These are phyloP conservation scores for Hippocampus barbouri DNA, from an alignment of 2,113 vertebrate species.

Conservation along the genomic window DNA sequence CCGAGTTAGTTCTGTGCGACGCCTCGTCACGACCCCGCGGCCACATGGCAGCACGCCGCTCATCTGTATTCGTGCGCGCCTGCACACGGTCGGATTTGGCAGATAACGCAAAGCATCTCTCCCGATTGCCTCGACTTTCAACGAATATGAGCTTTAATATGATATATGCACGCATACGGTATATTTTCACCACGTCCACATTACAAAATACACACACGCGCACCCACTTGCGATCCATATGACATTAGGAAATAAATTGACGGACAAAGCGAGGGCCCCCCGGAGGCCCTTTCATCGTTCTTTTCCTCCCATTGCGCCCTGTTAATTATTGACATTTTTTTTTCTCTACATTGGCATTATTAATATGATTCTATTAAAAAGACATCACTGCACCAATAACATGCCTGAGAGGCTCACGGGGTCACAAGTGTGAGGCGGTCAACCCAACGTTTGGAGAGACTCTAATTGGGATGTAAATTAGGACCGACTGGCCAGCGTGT, in stretches of 20 bases:
- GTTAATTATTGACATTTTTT: neutral
- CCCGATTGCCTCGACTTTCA: neutral
- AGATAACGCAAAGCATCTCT: slow-evolving; percentile 3
- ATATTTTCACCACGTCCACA: neutral
- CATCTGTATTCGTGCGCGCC: slow-evolving; percentile 59
- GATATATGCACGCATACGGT: neutral
- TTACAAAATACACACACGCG: neutral
- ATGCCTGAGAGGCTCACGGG: neutral
- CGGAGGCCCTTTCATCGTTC: neutral
- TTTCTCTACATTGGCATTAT: neutral
- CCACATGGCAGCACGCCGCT: slow-evolving; percentile 53
- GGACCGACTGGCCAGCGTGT: neutral
- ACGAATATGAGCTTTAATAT: neutral
- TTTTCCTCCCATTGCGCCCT: neutral
- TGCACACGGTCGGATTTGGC: slow-evolving; percentile 9
- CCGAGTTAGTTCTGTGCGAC: slow-evolving; percentile 54
- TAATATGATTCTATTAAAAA: neutral
- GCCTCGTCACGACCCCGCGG: slow-evolving; percentile 39
- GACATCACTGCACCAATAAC: neutral
- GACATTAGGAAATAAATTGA: neutral
- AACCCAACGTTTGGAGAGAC: neutral
- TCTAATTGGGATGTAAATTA: slow-evolving; percentile 1
- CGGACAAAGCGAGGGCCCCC: neutral
- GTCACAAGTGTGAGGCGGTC: neutral
- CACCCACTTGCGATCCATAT: neutral